Conservation (phyloP, 1,140 invertebrate genomes). For the Monomorium pharaonis region DNA sequence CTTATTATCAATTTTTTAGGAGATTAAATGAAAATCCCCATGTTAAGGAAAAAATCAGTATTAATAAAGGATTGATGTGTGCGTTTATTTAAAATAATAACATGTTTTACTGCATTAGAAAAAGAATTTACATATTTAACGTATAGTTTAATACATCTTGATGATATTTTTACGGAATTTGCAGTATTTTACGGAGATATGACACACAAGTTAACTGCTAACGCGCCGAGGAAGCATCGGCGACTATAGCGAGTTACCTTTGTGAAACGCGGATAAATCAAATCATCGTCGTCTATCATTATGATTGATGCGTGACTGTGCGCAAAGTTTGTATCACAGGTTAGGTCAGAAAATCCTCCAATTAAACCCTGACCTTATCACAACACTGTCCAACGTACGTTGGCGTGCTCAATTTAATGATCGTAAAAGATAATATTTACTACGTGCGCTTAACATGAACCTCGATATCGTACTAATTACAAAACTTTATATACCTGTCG, state of each 20-base stretch:
- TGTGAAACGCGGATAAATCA: constrained; percentile 56
- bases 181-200: not conserved
- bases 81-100: not conserved
- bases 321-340: constrained; percentile 7
- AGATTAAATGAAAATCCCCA: not conserved
- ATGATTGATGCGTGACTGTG: constrained; percentile 52
- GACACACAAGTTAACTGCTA: constrained; percentile 37
- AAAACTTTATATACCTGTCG: constrained; percentile 42
- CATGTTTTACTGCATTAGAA: no score
- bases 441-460: not conserved
- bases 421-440: constrained; percentile 22
- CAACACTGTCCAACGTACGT: not conserved
- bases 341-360: constrained; percentile 46
- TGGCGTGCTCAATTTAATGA: constrained; percentile 35
- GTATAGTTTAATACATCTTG: no score
- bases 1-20: constrained; percentile 2
- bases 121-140: no score
- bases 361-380: constrained; percentile 51
- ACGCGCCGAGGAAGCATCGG: not conserved
- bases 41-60: not conserved
- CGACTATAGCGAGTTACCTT: constrained; percentile 47
- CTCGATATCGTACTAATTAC: constrained; percentile 31
- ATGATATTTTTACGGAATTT: no score
- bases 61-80: not conserved
- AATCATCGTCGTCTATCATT: constrained; percentile 44